These are phyloP conservation scores for Anhinga rufa DNA, from an alignment of 2,113 vertebrate species.

Conservation along the genomic window DNA sequence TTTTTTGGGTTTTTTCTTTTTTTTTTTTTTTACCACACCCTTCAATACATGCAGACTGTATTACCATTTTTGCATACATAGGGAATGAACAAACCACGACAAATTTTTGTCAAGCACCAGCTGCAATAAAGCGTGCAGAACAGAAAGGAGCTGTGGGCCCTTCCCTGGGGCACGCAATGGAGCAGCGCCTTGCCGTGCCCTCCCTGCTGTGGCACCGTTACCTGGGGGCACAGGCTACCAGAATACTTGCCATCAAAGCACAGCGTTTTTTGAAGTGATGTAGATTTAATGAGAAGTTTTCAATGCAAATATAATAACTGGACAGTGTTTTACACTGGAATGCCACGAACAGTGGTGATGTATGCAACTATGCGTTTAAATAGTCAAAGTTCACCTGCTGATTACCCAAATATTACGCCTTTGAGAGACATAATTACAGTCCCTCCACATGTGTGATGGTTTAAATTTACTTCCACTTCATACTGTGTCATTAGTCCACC, in stretches of 20 bases:
- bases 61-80: rapidly evolving
- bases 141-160: not conserved
- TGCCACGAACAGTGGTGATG: not conserved
- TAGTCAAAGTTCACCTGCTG: not conserved
- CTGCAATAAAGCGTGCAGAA: rapidly evolving
- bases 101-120: not conserved
- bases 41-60: not conserved
- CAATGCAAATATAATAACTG: not conserved
- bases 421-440: not conserved
- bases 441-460: not conserved
- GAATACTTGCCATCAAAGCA: not conserved
- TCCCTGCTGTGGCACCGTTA: not conserved
- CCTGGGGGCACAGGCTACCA: not conserved
- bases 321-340: not conserved
- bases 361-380: not conserved
- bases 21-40: not conserved
- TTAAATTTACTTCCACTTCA: slow-evolving; percentile 5
- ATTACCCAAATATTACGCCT: slow-evolving; percentile 26
- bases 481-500: not conserved
- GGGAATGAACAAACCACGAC: not conserved
- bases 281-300: not conserved
- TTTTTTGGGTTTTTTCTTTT: too few species aligned
- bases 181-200: not conserved
- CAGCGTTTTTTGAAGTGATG: not conserved
- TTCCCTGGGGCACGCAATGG: not conserved